Base-by-base conservation (phyloP, 1,140 invertebrate genomes). In the Procambarus virginalis region DNA sequence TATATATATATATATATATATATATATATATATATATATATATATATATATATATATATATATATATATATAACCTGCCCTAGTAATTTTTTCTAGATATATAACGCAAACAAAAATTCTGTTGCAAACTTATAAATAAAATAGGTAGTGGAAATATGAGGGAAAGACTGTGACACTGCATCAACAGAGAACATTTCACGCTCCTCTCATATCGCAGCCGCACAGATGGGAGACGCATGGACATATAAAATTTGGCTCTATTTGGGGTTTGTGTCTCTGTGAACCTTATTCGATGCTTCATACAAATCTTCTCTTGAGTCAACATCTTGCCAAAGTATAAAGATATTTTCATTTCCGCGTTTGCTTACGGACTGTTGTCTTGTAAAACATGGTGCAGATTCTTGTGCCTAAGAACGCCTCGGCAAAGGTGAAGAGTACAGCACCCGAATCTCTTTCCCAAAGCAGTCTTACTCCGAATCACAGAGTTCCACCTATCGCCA, bases 211-310 rank as follows among this genome's bases (percentile, higher is more conserved):
- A 17, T 5, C 17, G 20, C 0, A 14, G 60, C 60, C 14, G 60
- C n/a, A 17, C 4, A 64, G 12, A 14, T 17, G 12, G 4, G 60
- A 17, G 17, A 17, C 60, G 17, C 17, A 64, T 64, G 77, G 48
- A 79, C 77, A 51, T 9, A 49, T 3, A 48, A 79, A 6, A 49
- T 5, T 17, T 34, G 20, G 4, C 4, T 14, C 77, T 73, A n/a
- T 22, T 73, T 73, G 20, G 68, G n/a, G n/a, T 73, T 73, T 73
- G 34, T 73, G 68, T 73, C 68, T 73, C n/a, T 73, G 34, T 73
- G 34, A 73, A 73, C n/a, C 22, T n/a, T n/a, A 73, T 8, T n/a
- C 34, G 68, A 73, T 73, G 68, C 68, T 73, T 73, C 68, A 73
- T 2, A n/a, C 22, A 34, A 22, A 10, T 22, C 22, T 34, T n/a